These are phyloP conservation scores for Dasypus novemcinctus DNA, from an alignment of 2,113 vertebrate genomes.

Conservation along the genomic window DNA sequence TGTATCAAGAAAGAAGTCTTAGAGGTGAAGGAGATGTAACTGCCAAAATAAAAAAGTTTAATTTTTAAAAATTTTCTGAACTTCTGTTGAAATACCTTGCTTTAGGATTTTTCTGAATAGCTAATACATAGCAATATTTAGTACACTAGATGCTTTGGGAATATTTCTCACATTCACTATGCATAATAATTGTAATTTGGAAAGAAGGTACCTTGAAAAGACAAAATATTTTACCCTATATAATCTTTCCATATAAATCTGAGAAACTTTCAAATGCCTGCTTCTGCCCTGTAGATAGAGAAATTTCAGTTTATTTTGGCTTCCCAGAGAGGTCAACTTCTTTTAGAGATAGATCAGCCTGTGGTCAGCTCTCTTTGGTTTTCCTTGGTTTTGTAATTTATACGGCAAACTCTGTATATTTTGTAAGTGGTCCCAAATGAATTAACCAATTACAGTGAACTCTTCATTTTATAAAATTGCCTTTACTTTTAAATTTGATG, in stretches of 20 bases:
- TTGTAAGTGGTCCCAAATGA: constrained; percentile 43
- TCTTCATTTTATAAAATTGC: not conserved
- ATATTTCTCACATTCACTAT: not conserved
- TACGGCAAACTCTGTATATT: constrained; percentile 17
- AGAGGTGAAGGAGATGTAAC: not conserved
- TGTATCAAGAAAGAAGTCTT: not conserved
- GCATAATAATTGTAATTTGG: constrained; percentile 24
- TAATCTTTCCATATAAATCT: constrained; percentile 40
- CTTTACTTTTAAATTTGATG: constrained; percentile 26
- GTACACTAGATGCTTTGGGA: not conserved
- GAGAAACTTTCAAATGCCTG: constrained; percentile 30
- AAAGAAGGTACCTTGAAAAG: constrained; percentile 34
- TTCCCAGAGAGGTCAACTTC: constrained; percentile 40
- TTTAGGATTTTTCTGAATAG: constrained; percentile 25
- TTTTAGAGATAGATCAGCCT: constrained; percentile 38
- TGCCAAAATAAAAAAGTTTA: not conserved
- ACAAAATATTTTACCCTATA: constrained; percentile 42
- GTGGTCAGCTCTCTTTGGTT: constrained; percentile 52
- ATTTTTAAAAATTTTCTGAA: not conserved
- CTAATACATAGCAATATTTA: not conserved
- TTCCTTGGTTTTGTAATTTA: not conserved
- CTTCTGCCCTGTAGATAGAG: constrained; percentile 39
- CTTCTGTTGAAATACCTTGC: not conserved
- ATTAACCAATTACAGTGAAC: not conserved
- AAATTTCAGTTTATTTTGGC: constrained; percentile 65